Conservation (phyloP, 1,140 invertebrate species). For the Cydia pomonella region DNA sequence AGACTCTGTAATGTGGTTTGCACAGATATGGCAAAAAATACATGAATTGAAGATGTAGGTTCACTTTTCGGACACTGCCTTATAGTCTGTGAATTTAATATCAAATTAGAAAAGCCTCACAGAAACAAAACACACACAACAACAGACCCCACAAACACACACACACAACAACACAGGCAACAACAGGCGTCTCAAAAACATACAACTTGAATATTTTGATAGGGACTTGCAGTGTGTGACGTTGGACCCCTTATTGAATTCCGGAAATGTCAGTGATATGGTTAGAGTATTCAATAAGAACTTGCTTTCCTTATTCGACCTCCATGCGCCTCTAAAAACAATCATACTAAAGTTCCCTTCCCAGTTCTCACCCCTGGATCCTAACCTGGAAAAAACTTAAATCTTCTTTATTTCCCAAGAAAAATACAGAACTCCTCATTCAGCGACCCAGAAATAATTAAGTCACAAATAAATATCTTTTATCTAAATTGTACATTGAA, state of each 20-base stretch:
- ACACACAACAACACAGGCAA: too few species aligned
- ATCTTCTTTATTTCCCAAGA: too few species aligned
- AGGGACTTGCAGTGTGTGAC: background rate
- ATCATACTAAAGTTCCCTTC: background rate
- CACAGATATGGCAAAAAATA: conserved; percentile 30
- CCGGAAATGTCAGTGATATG: background rate
- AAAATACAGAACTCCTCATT: too few species aligned
- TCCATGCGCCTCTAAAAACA: background rate
- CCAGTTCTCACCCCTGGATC: background rate
- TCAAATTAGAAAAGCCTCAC: conserved; percentile 25
- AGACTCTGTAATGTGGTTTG: conserved; percentile 38
- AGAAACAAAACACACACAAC: background rate
- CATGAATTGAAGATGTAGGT: conserved; percentile 4
- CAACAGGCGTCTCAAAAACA: conserved; percentile 34
- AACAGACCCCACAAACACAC: too few species aligned
- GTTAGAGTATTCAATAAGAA: background rate
- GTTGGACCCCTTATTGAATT: background rate
- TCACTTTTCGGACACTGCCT: conserved; percentile 31
- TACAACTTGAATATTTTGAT: background rate
- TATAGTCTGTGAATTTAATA: conserved; percentile 28
- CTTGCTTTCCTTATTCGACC: background rate
- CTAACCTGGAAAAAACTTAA: too few species aligned
- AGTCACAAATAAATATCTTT: too few species aligned
- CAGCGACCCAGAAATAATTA: too few species aligned
- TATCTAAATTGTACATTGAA: too few species aligned